Conservation (phyloP, 2,888 invertebrate species). For the Ferdinandea cuprea region DNA sequence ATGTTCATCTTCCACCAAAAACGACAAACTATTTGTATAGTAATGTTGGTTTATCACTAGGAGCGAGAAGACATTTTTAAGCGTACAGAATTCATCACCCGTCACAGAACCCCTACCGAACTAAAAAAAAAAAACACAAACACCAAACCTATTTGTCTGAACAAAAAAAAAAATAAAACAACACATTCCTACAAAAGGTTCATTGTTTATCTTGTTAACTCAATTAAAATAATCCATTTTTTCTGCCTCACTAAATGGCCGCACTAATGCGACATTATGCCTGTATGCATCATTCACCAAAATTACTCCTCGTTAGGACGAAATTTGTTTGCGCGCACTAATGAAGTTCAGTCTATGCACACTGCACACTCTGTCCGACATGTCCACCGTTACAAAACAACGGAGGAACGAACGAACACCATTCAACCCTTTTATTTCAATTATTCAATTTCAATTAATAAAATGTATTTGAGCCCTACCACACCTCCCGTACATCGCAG, state of each 20-base stretch:
- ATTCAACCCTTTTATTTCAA: slow-evolving; percentile 69
- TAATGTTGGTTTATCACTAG: no score
- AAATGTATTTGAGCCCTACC: slow-evolving; percentile 50
- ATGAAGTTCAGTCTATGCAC: background rate
- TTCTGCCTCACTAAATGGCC: slow-evolving; percentile 53
- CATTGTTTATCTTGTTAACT: slow-evolving; percentile 58
- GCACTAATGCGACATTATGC: slow-evolving; percentile 45
- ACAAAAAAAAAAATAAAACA: slow-evolving; percentile 8
- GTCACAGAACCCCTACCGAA: no score
- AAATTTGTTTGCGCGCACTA: slow-evolving; percentile 31
- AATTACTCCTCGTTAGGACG: slow-evolving; percentile 55
- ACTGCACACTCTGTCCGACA: slow-evolving; percentile 20
- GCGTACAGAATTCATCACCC: no score
- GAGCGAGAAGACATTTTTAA: no score
- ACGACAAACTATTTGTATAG: no score
- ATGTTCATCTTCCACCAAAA: no score
- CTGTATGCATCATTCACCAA: slow-evolving; percentile 17
- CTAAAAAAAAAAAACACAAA: background rate
- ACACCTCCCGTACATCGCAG: slow-evolving; percentile 29
- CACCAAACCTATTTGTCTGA: background rate
- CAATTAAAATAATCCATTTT: slow-evolving; percentile 68
- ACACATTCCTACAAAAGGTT: slow-evolving; percentile 8
- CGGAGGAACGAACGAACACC: background rate
- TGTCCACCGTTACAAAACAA: slow-evolving; percentile 27
- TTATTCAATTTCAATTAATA: slow-evolving; percentile 72